These are phyloP conservation scores for Ceriagrion tenellum DNA, from an alignment of 2,888 invertebrate genomes.

Conservation along the genomic window DNA sequence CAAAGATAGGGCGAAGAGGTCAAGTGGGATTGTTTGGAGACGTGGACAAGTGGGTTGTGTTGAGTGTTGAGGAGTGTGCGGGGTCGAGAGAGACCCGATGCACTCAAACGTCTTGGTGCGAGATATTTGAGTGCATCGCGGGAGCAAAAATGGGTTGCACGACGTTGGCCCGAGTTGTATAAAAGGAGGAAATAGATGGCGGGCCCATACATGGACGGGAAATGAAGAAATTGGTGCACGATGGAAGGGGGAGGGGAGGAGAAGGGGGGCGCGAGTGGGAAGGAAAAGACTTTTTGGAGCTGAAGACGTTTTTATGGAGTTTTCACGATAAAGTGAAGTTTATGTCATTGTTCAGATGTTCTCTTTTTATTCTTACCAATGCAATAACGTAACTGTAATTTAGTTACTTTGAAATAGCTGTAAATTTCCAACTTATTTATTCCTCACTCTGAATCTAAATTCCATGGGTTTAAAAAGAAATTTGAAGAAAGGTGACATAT, in stretches of 20 bases:
- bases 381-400: too few relatives aligned
- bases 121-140: not conserved
- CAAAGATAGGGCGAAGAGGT: slow-evolving; percentile 3
- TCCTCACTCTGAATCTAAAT: too few relatives aligned
- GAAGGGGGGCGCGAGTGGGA: not conserved
- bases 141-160: not conserved
- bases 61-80: not conserved
- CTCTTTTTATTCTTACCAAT: too few relatives aligned
- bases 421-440: too few relatives aligned
- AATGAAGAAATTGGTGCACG: not conserved
- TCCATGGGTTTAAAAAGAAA: too few relatives aligned
- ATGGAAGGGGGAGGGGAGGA: not conserved
- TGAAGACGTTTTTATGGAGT: not conserved
- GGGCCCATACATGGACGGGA: not conserved
- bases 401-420: too few relatives aligned
- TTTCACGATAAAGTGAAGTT: not conserved
- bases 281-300: not conserved
- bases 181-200: not conserved
- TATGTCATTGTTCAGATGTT: too few relatives aligned
- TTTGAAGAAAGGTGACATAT: too few relatives aligned
- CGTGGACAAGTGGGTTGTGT: not conserved
- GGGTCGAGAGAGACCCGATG: not conserved
- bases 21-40: slow-evolving; percentile 54
- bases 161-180: not conserved
- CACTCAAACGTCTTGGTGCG: not conserved